Conservation (phyloP, 2,113 vertebrate genomes). For the Chionis minor region DNA sequence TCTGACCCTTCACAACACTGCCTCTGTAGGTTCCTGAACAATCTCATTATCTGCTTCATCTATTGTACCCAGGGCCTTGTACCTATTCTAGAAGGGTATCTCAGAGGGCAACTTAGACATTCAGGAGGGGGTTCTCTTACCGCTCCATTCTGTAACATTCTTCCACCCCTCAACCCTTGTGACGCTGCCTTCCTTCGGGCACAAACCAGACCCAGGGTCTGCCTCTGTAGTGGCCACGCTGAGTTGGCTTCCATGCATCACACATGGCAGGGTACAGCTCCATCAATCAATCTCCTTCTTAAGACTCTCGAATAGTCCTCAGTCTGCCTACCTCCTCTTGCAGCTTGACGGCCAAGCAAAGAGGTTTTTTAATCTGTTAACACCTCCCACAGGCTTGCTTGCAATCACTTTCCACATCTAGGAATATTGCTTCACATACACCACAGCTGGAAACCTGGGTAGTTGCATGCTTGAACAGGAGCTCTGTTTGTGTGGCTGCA, state of each 20-base stretch:
- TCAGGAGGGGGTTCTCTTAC: background rate
- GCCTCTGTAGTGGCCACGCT: background rate
- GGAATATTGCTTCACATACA: background rate
- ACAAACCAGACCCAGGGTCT: background rate
- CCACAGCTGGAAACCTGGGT: background rate
- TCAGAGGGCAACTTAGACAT: background rate
- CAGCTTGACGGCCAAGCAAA: background rate
- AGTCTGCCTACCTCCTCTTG: background rate
- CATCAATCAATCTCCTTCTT: background rate
- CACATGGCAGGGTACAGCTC: background rate
- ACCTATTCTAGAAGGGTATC: background rate
- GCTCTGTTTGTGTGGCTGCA: background rate
- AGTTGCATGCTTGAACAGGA: background rate
- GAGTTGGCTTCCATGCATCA: background rate
- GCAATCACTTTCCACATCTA: background rate
- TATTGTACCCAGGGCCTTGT: background rate
- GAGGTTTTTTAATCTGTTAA: background rate
- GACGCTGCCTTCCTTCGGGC: background rate
- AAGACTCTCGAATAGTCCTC: background rate
- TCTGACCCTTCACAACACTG: background rate
- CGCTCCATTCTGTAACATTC: background rate
- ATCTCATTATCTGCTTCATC: background rate
- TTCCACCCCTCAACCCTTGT: background rate
- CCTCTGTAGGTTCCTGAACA: background rate
- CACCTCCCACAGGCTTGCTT: background rate